Base-by-base conservation (phyloP, 2,797 vertebrate species). In the Petrocephalus schoutedeni region DNA sequence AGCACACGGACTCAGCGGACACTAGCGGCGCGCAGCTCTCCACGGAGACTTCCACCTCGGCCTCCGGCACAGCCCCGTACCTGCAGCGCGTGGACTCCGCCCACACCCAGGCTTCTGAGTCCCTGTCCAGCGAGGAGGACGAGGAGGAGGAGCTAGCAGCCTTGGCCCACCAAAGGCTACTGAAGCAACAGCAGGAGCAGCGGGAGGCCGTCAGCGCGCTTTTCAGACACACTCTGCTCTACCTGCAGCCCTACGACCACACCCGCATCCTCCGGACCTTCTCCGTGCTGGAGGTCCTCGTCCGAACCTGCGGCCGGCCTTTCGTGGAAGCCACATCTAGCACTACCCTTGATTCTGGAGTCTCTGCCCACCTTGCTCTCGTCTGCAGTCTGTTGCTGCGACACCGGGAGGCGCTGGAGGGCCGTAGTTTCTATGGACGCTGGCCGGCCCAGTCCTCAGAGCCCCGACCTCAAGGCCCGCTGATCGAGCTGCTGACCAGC, bases 91-190 rank as follows among this genome's bases (percentile, higher is more conserved):
- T 91, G 0, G 98, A 98, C 93, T 99, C 98, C 0, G 97, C 97
- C 90, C 96, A 90, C 90, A 99, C 98, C 0, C 98, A 99, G 92
- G 97, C 97, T 0, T 99, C 98, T 0, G 98, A 99, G 90, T 99
- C 98, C 0, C 91, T 98, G 71, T 99, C 98, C n/a, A 99, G 98
- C 0, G 98, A 99, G 0, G 98, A 99, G n/a, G 98, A 96, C 6
- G 98, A 99, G 0, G 98, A 99, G 19, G 98, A 96, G 9, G 97
- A 99, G 93, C 96, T 98, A 88, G 98, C 99, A 92, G 96, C 96
- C 1, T 95, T 98, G 77, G 94, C 94, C 36, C 94, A 93, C 0
- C 94, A 95, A 45, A 95, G 96, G 88, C 93, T 96, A 84, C 93
- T 95, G 49, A 97, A 95, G 92, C 97, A 96, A 89, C 96, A 96